Base-by-base conservation (phyloP, 64 coral and sea anemone genomes). In the Montipora sp. region DNA sequence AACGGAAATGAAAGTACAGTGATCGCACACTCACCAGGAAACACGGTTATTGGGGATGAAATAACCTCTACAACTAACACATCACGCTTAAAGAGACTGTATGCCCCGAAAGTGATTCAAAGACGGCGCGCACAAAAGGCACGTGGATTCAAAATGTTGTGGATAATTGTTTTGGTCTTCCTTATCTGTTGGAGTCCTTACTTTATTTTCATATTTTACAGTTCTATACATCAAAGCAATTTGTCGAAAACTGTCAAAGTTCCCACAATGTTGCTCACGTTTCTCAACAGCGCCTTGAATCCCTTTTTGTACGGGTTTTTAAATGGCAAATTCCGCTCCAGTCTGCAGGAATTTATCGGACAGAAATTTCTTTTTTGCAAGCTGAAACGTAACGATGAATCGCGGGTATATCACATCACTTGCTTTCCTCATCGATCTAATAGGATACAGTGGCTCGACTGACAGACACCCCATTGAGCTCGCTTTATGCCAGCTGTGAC, bases 301-400 rank as follows among this genome's bases (percentile, higher is more conserved):
- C 95, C 95, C 12, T 97, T 97, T 58, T 75, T 97, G 61, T 97
- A 97, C 51, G 95, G 95, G 1, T 97, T 97, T 92, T 77, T 97
- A 7, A 97, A 97, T 13, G 92, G 92, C 19, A 88, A 70, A 77
- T 97, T 97, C 74, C 88, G 92, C 12, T 90, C 79, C 7, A 90
- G 92, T 12, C 50, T 97, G 43, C 80, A 48, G n/a, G 73, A 72
- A 2, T 94, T 92, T 88, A 79, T 94, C 10, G 83, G 83, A 5
- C 77, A 97, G 19, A 94, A 84, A 55, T 51, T 97, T 22, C 6
- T 87, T 12, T 94, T 89, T 20, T 97, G 95, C 69, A 88, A 73
- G 20, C 48, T 55, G 71, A 82, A 84, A 53, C 24, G 22, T 8
- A 85, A 60, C 3, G 80, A n/a, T 13, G 75, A 78, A 10, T 90